Base-by-base conservation (phyloP, 2,113 vertebrate genomes). In the Nyctereutes procyonoides region DNA sequence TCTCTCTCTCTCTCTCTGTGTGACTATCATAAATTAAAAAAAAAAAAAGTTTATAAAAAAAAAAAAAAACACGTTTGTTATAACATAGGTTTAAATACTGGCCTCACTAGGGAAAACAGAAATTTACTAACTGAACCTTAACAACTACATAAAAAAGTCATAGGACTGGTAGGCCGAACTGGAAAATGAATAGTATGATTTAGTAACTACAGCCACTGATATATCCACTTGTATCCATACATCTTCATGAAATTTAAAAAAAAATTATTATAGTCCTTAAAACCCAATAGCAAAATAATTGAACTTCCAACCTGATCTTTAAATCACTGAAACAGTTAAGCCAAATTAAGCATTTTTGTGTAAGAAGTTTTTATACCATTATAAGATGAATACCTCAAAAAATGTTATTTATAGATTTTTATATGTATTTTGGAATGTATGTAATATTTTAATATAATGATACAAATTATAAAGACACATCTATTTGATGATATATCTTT, bases 211-310 rank as follows among this genome's bases (percentile, higher is more conserved):
- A 73, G 22, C 11, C 35, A 80, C 22, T 48, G 55, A 69, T 26
- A 0, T 1, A 67, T 79, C 62, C 20, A 93, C 19, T 20, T 84
- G 48, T 65, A 56, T 90, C 67, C 53, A 65, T 56, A 1, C 9
- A 65, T 77, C 53, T 53, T 62, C 91, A 62, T 91, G 71, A 89
- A 84, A 89, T 84, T 22, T 19, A 1, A 83, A 71, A 82, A 74
- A 48, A 48, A 76, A 28, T 76, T 79, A 11, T 15, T 16, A 74
- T 7, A 81, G 81, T 81, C n/a, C 56, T 96, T 73, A 93, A 88
- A 96, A 88, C 20, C 17, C 14, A 81, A 55, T 20, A 90, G 62
- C 71, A 93, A 84, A 69, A 43, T 79, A 90, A 84, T 12, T 88
- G 55, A 85, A 84, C 73, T 43, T 69, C 48, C 24, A 84, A 63